These are phyloP conservation scores for Calephelis virginiensis DNA, from an alignment of 1,140 invertebrate genomes.

Conservation along the genomic window DNA sequence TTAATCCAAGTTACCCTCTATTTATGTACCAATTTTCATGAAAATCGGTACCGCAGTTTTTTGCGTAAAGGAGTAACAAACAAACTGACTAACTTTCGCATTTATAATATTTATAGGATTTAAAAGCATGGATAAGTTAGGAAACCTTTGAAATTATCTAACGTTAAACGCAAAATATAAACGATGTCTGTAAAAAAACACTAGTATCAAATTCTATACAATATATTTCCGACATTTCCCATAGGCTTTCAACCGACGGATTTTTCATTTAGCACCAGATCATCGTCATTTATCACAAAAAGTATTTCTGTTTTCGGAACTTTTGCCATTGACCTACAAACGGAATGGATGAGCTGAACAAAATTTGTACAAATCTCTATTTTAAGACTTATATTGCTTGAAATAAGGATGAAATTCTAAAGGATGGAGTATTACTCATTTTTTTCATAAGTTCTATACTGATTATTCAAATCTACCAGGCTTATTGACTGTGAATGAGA, in stretches of 20 bases:
- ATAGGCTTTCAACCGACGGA: constrained; percentile 7
- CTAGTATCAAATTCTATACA: constrained; percentile 7
- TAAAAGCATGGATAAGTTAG: too few species aligned
- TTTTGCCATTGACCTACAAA: constrained; percentile 4
- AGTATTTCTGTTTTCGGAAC: constrained; percentile 14
- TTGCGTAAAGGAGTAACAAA: too few species aligned
- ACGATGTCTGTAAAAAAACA: not conserved
- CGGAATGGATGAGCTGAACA: not conserved
- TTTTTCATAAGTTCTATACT: constrained; percentile 14
- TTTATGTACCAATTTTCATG: too few species aligned
- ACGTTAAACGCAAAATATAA: too few species aligned
- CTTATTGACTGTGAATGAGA: constrained; percentile 12
- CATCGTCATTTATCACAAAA: constrained; percentile 18
- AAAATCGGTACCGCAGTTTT: too few species aligned
- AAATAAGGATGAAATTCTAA: not conserved
- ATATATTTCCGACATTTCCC: constrained; percentile 10
- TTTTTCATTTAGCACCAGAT: constrained; percentile 17
- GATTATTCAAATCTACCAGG: constrained; percentile 10
- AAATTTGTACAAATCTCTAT: not conserved
- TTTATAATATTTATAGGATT: too few species aligned
- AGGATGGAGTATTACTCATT: not conserved
- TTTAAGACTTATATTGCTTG: not conserved
- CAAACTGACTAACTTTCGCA: too few species aligned
- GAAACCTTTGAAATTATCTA: too few species aligned
- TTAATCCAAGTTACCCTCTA: too few species aligned